Percentiles rank a stretch among this genome's conserved stretches.
Conservation (phyloP, 2,797 vertebrate species). For the Pseudochirops cupreus region DNA sequence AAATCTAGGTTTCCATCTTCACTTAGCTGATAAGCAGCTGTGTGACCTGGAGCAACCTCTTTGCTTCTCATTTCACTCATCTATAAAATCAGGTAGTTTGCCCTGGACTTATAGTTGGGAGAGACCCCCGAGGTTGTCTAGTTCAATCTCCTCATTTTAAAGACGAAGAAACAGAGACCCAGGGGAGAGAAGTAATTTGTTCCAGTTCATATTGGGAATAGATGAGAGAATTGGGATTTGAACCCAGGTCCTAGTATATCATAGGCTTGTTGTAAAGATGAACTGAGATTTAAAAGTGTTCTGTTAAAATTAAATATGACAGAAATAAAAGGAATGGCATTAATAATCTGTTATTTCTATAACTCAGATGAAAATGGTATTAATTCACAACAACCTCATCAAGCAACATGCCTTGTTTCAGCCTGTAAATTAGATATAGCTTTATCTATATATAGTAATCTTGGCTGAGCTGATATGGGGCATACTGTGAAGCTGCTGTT, state of each 20-base stretch:
- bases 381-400: not conserved
- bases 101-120: not conserved
- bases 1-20: not conserved
- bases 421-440: not conserved
- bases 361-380: not conserved
- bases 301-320: not conserved
- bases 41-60: not conserved
- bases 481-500: not conserved
- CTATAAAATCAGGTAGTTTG: not conserved
- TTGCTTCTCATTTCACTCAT: not conserved
- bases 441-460: not conserved
- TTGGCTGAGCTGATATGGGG: not conserved
- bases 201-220: not conserved
- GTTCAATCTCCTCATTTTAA: not conserved
- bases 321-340: accelerated
- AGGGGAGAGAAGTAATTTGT: not conserved
- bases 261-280: not conserved
- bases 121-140: not conserved
- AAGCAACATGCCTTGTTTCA: accelerated
- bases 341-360: not conserved
- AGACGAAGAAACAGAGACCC: not conserved
- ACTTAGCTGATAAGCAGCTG: not conserved
- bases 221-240: not conserved
- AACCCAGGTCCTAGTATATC: not conserved
- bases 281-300: not conserved